Conservation (phyloP, 1,140 invertebrate species). For the Spodoptera litura region DNA sequence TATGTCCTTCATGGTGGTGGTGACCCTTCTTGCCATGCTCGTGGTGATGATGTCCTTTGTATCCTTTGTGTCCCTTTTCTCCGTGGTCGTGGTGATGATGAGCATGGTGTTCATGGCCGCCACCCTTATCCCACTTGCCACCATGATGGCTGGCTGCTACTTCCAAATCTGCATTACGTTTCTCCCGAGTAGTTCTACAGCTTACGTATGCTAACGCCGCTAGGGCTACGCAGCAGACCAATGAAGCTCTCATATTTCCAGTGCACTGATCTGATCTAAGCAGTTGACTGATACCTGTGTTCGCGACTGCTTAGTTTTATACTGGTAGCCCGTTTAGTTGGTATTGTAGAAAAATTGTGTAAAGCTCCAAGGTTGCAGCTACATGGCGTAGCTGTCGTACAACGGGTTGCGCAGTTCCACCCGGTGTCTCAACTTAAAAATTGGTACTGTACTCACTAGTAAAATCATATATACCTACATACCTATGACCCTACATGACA, state of each 20-base stretch:
- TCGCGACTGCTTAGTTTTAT: conserved; percentile 71
- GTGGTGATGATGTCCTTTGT: conserved; percentile 89
- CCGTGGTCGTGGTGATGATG: conserved; percentile 86
- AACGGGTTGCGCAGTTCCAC: conserved; percentile 62
- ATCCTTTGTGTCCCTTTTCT: conserved; percentile 84
- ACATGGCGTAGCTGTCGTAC: conserved; percentile 57
- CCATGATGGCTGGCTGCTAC: conserved; percentile 85
- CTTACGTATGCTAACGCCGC: conserved; percentile 75
- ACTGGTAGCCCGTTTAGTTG: conserved; percentile 70
- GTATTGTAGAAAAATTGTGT: conserved; percentile 75
- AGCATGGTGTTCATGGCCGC: conserved; percentile 85
- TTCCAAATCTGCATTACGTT: conserved; percentile 85
- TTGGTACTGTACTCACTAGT: not conserved
- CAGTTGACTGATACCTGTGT: conserved; percentile 74
- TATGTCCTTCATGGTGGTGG: conserved; percentile 90
- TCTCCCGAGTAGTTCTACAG: conserved; percentile 67
- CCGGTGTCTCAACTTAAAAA: conserved; percentile 64
- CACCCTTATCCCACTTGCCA: conserved; percentile 87
- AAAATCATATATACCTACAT: not conserved
- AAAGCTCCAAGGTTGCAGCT: conserved; percentile 79
- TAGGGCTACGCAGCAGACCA: conserved; percentile 71
- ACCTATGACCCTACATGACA: not conserved
- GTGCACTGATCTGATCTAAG: conserved; percentile 62
- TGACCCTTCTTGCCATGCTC: conserved; percentile 90
- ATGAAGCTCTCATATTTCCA: conserved; percentile 73